Base-by-base conservation (phyloP, 2,113 vertebrate genomes). In the Engystomops pustulosus region DNA sequence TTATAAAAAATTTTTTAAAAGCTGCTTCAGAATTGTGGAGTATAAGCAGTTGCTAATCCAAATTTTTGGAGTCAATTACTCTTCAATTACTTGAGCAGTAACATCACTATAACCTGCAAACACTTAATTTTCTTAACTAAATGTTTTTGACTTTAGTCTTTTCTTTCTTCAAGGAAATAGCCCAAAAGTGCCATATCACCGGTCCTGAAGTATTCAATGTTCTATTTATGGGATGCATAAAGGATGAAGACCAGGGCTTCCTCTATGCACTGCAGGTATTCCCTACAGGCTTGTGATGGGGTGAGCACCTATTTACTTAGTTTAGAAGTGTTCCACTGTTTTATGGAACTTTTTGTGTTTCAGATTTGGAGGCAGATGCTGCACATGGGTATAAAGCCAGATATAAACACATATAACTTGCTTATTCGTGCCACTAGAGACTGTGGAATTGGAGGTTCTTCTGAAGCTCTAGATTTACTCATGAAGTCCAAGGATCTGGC, bases 321-420 rank as follows among this genome's bases (percentile, higher is more conserved):
- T 51, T 17, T 3, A 51, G 15, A 45, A 12, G 44, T 45, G 44
- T 45, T 8, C 14, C 11, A 45, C 7, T 5, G 2, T 7, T 45
- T 7, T 45, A 3, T 11, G 44, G 6, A 45, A 45, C 44, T 3
- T 47, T 47, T 51, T 51, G 18, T 68, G 0, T 0, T 38, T 36
- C 90, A 99, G 98, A 92, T 99, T 58, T 99, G 97, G 98, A 93
- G 91, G 4, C 94, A 96, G 87, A 98, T 99, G 97, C 84, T 94
- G 7, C 90, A 17, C 0, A 89, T 95, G n/a, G 95, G 96, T 32
- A 91, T 99, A 70, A 89, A 87, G 82, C 96, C 95, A 0, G 87
- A 95, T 74, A 86, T 60, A 2, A 90, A 95, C 60, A 91, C 86
- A 72, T 99, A 99, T 85, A 98, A 96, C 87, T 74, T 99, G 85